These are phyloP conservation scores for Poecilia gillii DNA, from an alignment of 2,797 vertebrate genomes.

Conservation along the genomic window DNA sequence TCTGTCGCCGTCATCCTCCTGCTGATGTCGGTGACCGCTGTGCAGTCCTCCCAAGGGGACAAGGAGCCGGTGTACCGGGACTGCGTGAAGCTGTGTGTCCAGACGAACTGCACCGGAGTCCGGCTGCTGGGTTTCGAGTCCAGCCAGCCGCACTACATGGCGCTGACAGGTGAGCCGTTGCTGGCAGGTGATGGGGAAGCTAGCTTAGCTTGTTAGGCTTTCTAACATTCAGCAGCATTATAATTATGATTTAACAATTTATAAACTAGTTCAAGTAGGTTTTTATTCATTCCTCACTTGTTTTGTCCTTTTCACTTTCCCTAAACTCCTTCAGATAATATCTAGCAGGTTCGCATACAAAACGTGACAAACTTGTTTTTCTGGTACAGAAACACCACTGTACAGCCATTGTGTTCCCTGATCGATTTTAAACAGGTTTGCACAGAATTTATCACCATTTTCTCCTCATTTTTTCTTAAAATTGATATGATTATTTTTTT, in stretches of 20 bases:
- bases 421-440: neutral
- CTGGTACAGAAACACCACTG: neutral
- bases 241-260: neutral
- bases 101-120: constrained; percentile 90
- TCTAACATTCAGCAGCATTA: neutral
- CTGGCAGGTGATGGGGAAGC: constrained; percentile 36
- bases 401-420: neutral
- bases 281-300: neutral
- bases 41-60: constrained; percentile 87
- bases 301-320: neutral
- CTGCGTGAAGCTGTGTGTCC: constrained; percentile 89
- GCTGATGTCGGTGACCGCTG: constrained; percentile 65
- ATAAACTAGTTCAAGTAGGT: neutral
- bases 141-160: constrained; percentile 94
- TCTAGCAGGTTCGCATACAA: too few species aligned
- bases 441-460: neutral
- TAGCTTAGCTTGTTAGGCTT: constrained; percentile 42
- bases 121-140: constrained; percentile 89
- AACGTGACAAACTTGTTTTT: constrained; percentile 5
- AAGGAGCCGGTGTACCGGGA: constrained; percentile 95
- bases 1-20: constrained; percentile 65
- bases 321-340: neutral
- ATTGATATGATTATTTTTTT: neutral
- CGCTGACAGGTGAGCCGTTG: constrained; percentile 86
- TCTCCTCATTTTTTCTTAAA: neutral